Percentiles rank a stretch among this genome's conserved stretches.
These are phyloP conservation scores for Amphiprion percula DNA, from an alignment of 2,113 vertebrate genomes.

Conservation along the genomic window DNA sequence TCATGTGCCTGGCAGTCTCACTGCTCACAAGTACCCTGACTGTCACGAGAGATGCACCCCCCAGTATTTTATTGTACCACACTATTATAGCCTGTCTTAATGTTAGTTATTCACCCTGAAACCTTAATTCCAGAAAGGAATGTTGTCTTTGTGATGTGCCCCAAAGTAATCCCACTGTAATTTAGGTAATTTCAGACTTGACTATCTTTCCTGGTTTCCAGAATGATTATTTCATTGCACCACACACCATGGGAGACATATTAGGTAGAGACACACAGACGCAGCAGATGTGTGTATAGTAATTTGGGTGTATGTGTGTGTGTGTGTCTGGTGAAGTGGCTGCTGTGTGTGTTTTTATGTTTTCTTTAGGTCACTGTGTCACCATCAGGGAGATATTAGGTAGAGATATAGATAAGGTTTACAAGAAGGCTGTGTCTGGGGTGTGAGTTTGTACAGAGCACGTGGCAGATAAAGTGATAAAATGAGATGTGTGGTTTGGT, in stretches of 20 bases:
- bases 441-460: background rate
- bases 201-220: constrained; percentile 34
- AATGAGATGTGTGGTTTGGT: background rate
- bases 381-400: background rate
- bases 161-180: constrained; percentile 34
- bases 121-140: constrained; percentile 37
- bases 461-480: background rate
- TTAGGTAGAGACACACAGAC: constrained; percentile 28
- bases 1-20: constrained; percentile 30
- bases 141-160: background rate
- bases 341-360: constrained; percentile 11
- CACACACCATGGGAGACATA: constrained; percentile 15
- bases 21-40: constrained; percentile 15
- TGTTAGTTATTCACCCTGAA: constrained; percentile 47
- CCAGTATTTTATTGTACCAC: constrained; percentile 5
- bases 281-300: constrained; percentile 3
- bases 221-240: constrained; percentile 43
- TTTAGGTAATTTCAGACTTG: constrained; percentile 65
- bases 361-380: background rate
- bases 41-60: constrained; percentile 16
- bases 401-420: background rate
- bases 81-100: constrained; percentile 26
- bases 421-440: background rate
- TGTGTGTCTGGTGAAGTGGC: background rate
- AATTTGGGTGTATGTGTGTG: background rate